Conservation (phyloP, 2,113 vertebrate species). For the Onychostruthus taczanowskii region DNA sequence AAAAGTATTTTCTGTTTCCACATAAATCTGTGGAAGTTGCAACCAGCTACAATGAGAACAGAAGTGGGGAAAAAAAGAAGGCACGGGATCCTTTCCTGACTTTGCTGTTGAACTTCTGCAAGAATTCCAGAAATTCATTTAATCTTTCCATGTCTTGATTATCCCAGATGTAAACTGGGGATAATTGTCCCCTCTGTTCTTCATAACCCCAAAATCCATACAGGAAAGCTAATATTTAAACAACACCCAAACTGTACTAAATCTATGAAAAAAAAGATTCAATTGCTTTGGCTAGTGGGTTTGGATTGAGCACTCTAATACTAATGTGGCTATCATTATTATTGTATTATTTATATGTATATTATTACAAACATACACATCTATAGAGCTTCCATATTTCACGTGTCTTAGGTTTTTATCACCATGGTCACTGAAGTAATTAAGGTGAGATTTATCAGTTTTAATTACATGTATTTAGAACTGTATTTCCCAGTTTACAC, state of each 20-base stretch:
- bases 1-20: not conserved
- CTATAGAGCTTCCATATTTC: not conserved
- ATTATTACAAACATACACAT: not conserved
- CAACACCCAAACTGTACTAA: not conserved
- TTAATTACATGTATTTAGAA: constrained; percentile 6
- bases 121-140: not conserved
- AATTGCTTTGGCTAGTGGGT: not conserved
- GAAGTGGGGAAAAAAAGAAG: not conserved
- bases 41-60: not conserved
- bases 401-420: not conserved
- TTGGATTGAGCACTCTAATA: not conserved
- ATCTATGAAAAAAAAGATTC: not conserved
- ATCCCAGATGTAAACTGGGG: not conserved
- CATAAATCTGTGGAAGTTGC: not conserved
- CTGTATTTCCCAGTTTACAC: not conserved
- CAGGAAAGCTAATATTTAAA: not conserved
- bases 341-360: not conserved
- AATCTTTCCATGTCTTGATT: not conserved
- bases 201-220: not conserved
- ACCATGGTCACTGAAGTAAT: not conserved
- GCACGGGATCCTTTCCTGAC: not conserved
- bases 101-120: not conserved
- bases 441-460: not conserved
- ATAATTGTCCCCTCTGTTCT: fast-evolving
- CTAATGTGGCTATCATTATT: not conserved